Evolutionary conservation across 2,113 vertebrate genomes (phyloP).

Genomic region (Elanus axillaris): DNA sequence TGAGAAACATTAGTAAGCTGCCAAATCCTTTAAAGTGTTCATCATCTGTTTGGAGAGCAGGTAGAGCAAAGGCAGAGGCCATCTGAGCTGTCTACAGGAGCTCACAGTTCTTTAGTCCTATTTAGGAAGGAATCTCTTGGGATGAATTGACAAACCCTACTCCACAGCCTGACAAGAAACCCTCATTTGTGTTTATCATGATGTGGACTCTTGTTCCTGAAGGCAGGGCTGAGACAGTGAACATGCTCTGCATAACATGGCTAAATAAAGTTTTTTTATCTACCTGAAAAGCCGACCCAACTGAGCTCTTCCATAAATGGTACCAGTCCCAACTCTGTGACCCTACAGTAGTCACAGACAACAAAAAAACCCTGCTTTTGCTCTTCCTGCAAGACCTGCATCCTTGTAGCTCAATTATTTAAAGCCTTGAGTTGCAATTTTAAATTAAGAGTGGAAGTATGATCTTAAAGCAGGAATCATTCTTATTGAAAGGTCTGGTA

Average conservation of each 20-base stretch:
- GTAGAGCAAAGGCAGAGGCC: not conserved
- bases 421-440: not conserved
- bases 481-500: not conserved
- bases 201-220: not conserved
- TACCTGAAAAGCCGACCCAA: not conserved
- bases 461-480: not conserved
- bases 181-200: not conserved
- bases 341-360: not conserved
- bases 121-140: not conserved
- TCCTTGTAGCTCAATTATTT: not conserved
- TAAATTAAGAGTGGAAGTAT: not conserved
- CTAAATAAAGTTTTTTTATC: not conserved
- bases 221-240: not conserved
- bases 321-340: not conserved
- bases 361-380: not conserved
- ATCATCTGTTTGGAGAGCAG: not conserved
- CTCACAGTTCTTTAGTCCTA: not conserved
- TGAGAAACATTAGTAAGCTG: not conserved
- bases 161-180: not conserved
- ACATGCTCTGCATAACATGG: not conserved
- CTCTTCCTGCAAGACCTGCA: not conserved
- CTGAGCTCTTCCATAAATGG: not conserved
- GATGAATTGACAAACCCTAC: accelerated
- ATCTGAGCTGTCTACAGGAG: not conserved
- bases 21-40: not conserved